Conservation (phyloP, 2,797 vertebrate genomes). For the Pagetopsis macropterus region DNA sequence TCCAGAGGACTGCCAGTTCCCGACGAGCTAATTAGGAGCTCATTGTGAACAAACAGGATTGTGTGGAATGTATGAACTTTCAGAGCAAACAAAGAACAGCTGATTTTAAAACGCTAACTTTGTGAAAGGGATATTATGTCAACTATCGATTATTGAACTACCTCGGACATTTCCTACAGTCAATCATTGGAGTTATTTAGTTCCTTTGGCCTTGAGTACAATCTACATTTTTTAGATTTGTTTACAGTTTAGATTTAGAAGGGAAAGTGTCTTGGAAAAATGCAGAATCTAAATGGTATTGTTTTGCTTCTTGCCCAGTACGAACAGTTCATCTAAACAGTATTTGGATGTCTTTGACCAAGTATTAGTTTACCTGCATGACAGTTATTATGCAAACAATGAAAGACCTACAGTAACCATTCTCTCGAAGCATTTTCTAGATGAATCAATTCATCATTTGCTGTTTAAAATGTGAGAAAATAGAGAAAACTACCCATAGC, state of each 20-base stretch:
- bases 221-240: not conserved
- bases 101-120: slow-evolving; percentile 7
- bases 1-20: slow-evolving; percentile 43
- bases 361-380: not conserved
- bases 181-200: not conserved
- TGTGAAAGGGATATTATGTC: not conserved
- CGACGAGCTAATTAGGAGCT: slow-evolving; percentile 64
- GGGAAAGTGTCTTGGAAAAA: not conserved
- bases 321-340: not conserved
- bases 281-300: not conserved
- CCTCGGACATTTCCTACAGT: not conserved
- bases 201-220: not conserved
- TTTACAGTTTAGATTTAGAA: not conserved
- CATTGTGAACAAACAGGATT: not conserved
- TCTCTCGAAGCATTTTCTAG: too few species aligned
- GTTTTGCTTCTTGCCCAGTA: not conserved
- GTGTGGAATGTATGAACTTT: slow-evolving; percentile 26
- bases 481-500: too few species aligned
- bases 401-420: not conserved
- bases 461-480: too few species aligned
- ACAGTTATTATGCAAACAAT: not conserved
- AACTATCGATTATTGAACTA: not conserved
- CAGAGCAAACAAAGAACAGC: slow-evolving; percentile 1
- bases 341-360: not conserved
- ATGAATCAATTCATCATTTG: too few species aligned